A percentile compares a stretch with the other conserved stretches of the same genome.
Conservation (phyloP, 2,888 invertebrate genomes). For the Eupsilia transversa region DNA sequence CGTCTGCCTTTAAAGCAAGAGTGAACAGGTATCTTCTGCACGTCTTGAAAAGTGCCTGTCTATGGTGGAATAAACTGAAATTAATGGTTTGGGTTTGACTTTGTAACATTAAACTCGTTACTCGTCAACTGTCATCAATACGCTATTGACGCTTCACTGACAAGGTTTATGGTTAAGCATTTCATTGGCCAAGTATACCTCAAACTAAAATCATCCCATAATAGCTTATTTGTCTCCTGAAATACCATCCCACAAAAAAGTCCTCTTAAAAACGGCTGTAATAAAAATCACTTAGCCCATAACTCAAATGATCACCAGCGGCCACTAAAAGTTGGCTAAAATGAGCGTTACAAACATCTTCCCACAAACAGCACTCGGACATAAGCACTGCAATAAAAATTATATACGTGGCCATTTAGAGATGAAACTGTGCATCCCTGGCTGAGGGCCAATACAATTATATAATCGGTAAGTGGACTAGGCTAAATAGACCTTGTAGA, state of each 20-base stretch:
- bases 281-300: conserved; percentile 53
- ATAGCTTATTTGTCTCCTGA: background rate
- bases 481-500: conserved; percentile 57
- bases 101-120: background rate
- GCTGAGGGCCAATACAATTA: conserved; percentile 82
- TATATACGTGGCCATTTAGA: conserved; percentile 85
- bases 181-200: background rate
- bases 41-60: too few species aligned
- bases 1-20: too few species aligned
- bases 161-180: background rate
- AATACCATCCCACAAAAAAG: background rate
- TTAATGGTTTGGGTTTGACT: background rate
- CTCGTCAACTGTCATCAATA: background rate
- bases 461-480: conserved; percentile 73
- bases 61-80: too few species aligned
- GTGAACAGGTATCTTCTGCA: too few species aligned
- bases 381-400: conserved; percentile 80
- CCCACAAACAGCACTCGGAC: conserved; percentile 70
- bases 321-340: conserved; percentile 46
- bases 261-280: background rate
- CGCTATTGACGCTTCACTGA: background rate
- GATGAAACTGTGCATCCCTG: conserved; percentile 79
- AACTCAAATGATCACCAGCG: conserved; percentile 56
- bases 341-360: conserved; percentile 56
- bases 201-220: background rate